Percentiles rank a stretch among this genome's conserved stretches.
Conservation (phyloP, 23 tunicate species). For the Oikopleura vanhoeffeni region DNA sequence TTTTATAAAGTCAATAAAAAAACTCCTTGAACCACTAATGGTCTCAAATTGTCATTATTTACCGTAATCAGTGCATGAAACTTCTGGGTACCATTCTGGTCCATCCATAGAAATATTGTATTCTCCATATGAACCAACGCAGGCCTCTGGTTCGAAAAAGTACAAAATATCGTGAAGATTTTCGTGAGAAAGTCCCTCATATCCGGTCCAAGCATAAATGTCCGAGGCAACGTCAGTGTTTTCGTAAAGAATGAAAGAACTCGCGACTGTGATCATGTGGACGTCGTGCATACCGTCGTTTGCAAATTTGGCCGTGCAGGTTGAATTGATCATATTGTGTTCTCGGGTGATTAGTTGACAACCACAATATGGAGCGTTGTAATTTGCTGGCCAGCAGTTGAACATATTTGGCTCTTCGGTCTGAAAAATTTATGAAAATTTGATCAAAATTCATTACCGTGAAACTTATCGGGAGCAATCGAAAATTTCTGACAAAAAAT, state of each 20-base stretch:
- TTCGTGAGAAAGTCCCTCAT: background rate
- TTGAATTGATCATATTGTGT: background rate
- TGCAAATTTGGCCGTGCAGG: background rate
- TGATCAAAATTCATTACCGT: no score
- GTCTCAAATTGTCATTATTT: no score
- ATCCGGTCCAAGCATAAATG: background rate
- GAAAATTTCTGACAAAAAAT: no score
- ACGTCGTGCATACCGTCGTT: background rate
- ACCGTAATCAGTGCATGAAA: no score
- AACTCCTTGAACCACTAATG: no score
- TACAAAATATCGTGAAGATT: background rate
- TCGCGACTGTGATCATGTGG: background rate
- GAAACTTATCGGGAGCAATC: no score
- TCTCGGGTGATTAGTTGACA: conserved; percentile 1
- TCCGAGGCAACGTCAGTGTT: background rate
- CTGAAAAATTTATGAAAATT: no score
- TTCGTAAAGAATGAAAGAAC: background rate
- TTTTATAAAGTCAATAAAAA: no score
- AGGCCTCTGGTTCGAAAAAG: background rate
- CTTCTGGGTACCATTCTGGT: no score
- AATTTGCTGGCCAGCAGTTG: conserved; percentile 1
- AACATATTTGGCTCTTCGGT: background rate
- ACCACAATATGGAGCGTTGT: background rate
- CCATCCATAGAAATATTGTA: no score
- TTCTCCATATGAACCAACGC: background rate